Percentiles rank a stretch among this genome's conserved stretches.
phyloP scores from a whole-genome alignment of 2,888 invertebrate species.

The Zootermopsis nevadensis region DNA sequence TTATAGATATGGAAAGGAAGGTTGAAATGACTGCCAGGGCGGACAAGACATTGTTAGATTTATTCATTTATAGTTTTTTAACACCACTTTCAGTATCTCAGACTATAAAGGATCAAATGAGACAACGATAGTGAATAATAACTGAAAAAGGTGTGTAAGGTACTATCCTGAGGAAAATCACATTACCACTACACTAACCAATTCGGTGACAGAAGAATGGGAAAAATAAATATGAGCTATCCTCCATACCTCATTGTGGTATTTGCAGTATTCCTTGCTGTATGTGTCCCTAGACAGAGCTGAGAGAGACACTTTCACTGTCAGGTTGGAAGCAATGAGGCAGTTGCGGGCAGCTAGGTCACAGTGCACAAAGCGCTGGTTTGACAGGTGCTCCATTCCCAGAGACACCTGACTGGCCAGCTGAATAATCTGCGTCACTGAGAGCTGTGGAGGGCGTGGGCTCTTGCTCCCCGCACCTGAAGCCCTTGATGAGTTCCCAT shows the following conservation, averaged over 20 bases:
- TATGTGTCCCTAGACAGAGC: slow-evolving; percentile 87
- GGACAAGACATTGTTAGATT: too few relatives aligned
- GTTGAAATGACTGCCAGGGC: too few relatives aligned
- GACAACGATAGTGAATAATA: too few relatives aligned
- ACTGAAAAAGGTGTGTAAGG: too few relatives aligned
- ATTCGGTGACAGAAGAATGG: too few relatives aligned
- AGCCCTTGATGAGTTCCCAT: slow-evolving; percentile 56
- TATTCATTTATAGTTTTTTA: too few relatives aligned
- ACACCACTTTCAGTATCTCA: too few relatives aligned
- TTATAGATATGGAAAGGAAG: too few relatives aligned
- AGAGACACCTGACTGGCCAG: slow-evolving; percentile 81
- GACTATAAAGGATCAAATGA: too few relatives aligned
- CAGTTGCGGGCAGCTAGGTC: slow-evolving; percentile 95
- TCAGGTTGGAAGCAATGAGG: slow-evolving; percentile 83
- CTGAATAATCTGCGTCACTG: slow-evolving; percentile 73
- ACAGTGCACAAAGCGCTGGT: slow-evolving; percentile 84
- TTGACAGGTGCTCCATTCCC: slow-evolving; percentile 83
- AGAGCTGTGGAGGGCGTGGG: slow-evolving; percentile 72
- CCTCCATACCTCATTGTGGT: slow-evolving; percentile 75
- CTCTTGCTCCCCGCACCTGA: slow-evolving; percentile 56
- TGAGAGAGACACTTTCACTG: slow-evolving; percentile 85
- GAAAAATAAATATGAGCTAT: background rate
- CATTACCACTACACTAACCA: too few relatives aligned
- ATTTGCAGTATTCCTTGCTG: slow-evolving; percentile 88
- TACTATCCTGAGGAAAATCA: too few relatives aligned